Conservation (phyloP, 2,797 vertebrate species). For the Podargus strigoides region DNA sequence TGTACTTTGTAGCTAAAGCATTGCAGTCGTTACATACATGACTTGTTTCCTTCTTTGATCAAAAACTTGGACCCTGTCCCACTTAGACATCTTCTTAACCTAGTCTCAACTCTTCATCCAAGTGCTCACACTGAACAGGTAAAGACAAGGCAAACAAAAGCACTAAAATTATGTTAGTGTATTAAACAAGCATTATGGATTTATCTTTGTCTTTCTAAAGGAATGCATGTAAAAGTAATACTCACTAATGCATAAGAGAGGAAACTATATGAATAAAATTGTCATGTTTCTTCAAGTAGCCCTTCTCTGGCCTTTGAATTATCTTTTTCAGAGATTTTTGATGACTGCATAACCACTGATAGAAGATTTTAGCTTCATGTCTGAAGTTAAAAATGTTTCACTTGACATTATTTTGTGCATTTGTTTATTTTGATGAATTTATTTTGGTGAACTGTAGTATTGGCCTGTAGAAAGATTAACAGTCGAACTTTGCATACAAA, state of each 20-base stretch:
- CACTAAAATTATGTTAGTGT: neutral
- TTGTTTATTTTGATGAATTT: neutral
- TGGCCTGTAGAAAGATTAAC: neutral
- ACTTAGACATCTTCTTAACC: slow-evolving; percentile 94
- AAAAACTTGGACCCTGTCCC: slow-evolving; percentile 98
- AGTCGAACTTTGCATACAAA: neutral
- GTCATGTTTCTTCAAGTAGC: neutral
- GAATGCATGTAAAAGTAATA: neutral
- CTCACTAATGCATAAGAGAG: neutral
- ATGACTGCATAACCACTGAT: neutral
- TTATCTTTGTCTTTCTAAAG: neutral
- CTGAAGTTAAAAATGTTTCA: neutral
- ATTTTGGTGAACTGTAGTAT: neutral
- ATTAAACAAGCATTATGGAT: neutral
- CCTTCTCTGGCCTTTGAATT: neutral
- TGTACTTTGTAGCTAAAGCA: slow-evolving; percentile 87
- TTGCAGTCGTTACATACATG: slow-evolving; percentile 98
- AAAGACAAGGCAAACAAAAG: neutral
- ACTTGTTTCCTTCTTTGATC: slow-evolving; percentile 96
- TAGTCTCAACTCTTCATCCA: slow-evolving; percentile 94
- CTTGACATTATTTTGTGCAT: neutral
- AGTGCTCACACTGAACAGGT: slow-evolving; percentile 98
- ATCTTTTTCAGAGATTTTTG: neutral
- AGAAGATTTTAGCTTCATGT: neutral
- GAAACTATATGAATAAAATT: neutral